Evolutionary conservation across 2,888 invertebrate species (phyloP).

Genomic region (Synanthedon vespiformis): DNA sequence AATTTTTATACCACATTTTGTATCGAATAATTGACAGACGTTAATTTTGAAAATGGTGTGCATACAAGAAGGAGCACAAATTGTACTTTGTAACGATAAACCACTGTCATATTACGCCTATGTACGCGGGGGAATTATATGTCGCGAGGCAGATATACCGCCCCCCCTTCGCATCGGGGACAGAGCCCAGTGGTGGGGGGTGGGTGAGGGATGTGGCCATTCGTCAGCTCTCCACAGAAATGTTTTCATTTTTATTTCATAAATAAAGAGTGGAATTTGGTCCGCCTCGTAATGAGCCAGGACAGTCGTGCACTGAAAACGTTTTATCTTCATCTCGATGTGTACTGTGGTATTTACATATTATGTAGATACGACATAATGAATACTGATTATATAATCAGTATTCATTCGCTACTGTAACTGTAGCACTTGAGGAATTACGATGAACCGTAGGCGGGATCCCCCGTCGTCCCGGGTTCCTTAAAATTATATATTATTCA

Average conservation of each 20-base stretch:
- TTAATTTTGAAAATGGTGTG: constrained; percentile 13
- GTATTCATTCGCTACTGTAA: too few relatives aligned
- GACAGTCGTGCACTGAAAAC: not conserved
- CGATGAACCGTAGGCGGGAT: too few relatives aligned
- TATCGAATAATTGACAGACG: constrained; percentile 3
- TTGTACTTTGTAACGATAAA: constrained; percentile 16
- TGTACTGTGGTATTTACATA: not conserved
- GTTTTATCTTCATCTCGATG: too few relatives aligned
- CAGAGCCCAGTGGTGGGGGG: constrained; percentile 9
- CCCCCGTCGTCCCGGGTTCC: not conserved
- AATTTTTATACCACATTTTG: too few relatives aligned
- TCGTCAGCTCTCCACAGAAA: constrained; percentile 58
- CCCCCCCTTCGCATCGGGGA: constrained; percentile 14
- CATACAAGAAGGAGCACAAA: not conserved
- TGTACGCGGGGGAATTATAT: constrained; percentile 7
- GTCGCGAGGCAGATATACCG: constrained; percentile 9
- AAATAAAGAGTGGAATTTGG: constrained; percentile 59
- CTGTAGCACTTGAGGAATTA: too few relatives aligned
- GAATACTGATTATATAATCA: too few relatives aligned
- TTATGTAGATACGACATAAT: not conserved
- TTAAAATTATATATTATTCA: not conserved
- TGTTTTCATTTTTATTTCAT: constrained; percentile 70
- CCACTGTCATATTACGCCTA: constrained; percentile 20
- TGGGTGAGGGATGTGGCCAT: constrained; percentile 21
- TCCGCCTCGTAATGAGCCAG: constrained; percentile 35